Percentiles rank a stretch among this genome's conserved stretches.
phyloP scores from a whole-genome alignment of 2,113 vertebrate genomes.

The Cyprinodon variegatus region DNA sequence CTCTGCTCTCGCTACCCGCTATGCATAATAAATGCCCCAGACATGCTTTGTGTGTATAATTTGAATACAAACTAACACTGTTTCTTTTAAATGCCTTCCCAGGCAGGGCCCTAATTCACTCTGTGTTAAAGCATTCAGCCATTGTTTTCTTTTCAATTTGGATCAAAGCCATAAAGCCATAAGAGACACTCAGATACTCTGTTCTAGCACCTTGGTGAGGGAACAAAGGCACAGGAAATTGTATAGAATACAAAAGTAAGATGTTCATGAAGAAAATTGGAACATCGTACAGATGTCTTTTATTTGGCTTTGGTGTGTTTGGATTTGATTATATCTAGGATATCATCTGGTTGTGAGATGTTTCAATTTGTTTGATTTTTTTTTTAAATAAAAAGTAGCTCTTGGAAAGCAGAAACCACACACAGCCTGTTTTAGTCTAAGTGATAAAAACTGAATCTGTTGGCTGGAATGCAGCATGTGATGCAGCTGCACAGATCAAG shows the following conservation, averaged over 20 bases:
- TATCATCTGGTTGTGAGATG: background rate
- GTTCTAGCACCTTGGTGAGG: slow-evolving; percentile 28
- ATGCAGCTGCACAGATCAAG: slow-evolving; percentile 31
- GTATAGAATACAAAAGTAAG: background rate
- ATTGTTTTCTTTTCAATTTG: slow-evolving; percentile 60
- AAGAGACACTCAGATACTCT: slow-evolving; percentile 33
- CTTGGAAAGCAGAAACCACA: slow-evolving; percentile 11
- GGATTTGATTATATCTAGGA: background rate
- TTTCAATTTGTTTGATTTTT: background rate
- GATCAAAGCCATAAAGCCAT: slow-evolving; percentile 56
- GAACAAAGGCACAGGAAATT: slow-evolving; percentile 4
- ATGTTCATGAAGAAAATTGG: background rate
- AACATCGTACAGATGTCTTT: background rate
- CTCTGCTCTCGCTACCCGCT: slow-evolving; percentile 61
- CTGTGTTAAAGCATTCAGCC: slow-evolving; percentile 65
- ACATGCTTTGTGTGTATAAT: slow-evolving; percentile 72
- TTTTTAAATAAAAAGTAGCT: background rate
- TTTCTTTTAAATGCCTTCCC: slow-evolving; percentile 64
- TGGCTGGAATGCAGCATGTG: slow-evolving; percentile 35
- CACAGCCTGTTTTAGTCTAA: slow-evolving; percentile 28
- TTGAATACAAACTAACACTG: slow-evolving; percentile 69
- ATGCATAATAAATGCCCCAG: slow-evolving; percentile 78
- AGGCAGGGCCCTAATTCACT: slow-evolving; percentile 59
- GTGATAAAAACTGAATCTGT: slow-evolving; percentile 40
- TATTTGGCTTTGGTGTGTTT: background rate